A percentile compares a stretch with the other conserved stretches of the same genome.
These are phyloP conservation scores for Akabosia matsudoensis DNA, from an alignment of 1,140 invertebrate species.

Conservation along the genomic window DNA sequence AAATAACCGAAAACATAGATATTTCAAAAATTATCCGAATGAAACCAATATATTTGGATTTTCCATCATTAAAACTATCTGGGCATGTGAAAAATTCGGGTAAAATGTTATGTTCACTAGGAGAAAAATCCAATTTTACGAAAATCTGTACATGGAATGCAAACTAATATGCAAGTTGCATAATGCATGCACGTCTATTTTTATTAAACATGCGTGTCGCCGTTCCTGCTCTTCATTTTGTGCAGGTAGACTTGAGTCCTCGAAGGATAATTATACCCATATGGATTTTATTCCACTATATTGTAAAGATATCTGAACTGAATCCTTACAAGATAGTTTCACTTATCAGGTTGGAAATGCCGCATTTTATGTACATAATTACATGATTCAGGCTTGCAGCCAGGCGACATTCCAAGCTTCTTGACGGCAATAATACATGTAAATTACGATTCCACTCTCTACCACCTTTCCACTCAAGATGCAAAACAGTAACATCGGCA, in stretches of 20 bases:
- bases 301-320: too few relatives aligned
- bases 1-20: neutral
- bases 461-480: neutral
- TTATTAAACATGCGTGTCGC: neutral
- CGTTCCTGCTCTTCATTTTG: neutral
- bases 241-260: neutral
- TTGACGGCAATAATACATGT: neutral
- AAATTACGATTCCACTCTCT: neutral
- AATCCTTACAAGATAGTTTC: too few relatives aligned
- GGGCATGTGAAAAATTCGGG: neutral
- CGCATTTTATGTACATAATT: neutral
- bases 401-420: constrained; percentile 11
- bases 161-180: neutral
- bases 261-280: too few relatives aligned
- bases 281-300: too few relatives aligned
- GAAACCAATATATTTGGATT: neutral
- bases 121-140: neutral
- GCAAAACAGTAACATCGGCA: too few relatives aligned
- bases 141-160: constrained; percentile 6
- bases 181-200: neutral
- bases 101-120: neutral
- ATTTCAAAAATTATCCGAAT: neutral
- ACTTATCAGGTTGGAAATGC: neutral
- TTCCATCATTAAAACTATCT: neutral
- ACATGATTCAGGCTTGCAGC: constrained; percentile 6